phyloP scores from a whole-genome alignment of 2,797 vertebrate genomes.

The Coccyzus lansbergi region DNA sequence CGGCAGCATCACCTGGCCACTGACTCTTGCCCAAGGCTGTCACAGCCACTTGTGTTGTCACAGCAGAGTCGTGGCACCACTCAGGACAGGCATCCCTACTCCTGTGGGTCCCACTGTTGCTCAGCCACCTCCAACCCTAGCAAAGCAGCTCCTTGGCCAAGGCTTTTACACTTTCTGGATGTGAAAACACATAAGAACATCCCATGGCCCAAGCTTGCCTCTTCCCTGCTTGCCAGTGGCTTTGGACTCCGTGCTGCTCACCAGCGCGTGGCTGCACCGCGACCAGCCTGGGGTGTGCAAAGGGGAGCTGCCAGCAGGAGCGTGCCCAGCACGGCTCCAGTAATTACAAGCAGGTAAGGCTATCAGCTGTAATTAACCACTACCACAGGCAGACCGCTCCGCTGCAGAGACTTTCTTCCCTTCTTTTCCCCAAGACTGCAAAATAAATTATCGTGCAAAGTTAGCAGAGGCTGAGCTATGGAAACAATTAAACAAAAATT shows the following conservation, averaged over 20 bases:
- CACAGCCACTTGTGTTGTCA: not conserved
- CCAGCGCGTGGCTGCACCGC: not conserved
- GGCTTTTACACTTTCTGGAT: accelerated
- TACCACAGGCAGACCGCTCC: conserved; percentile 70
- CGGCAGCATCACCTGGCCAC: accelerated
- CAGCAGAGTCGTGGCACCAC: accelerated
- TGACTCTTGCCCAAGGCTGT: not conserved
- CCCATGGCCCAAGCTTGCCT: accelerated
- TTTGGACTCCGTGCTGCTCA: not conserved
- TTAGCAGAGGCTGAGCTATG: conserved; percentile 85
- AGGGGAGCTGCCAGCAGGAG: conserved; percentile 22
- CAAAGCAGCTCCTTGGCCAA: accelerated
- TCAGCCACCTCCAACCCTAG: too few species aligned
- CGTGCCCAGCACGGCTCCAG: conserved; percentile 68
- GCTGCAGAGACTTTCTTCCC: conserved; percentile 59
- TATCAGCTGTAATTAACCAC: conserved; percentile 87
- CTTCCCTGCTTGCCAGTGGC: too few species aligned
- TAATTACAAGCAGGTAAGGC: conserved; percentile 85
- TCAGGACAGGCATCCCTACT: accelerated
- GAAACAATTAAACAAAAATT: conserved; percentile 93
- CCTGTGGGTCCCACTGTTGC: accelerated
- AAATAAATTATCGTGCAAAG: conserved; percentile 89
- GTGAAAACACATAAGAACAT: accelerated
- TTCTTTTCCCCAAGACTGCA: conserved; percentile 80
- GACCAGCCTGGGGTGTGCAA: conserved; percentile 49